phyloP scores from a whole-genome alignment of 1,140 invertebrate genomes.

The Zaprionus nigranus region DNA sequence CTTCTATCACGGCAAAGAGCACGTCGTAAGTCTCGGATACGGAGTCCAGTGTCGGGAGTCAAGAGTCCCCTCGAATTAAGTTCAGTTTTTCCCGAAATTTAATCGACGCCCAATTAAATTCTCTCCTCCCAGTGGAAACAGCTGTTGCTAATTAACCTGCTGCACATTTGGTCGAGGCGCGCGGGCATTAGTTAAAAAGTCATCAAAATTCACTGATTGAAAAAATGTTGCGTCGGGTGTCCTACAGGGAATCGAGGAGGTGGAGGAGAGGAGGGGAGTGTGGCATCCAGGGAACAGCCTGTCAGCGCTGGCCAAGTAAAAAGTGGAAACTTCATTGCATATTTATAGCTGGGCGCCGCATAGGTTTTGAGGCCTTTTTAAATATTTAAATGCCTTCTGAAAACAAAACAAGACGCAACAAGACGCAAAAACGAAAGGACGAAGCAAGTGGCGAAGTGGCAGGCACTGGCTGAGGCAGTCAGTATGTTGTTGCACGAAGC shows the following conservation, averaged over 20 bases:
- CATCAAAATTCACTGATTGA: conserved; percentile 65
- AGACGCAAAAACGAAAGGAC: conserved; percentile 21
- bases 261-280: too few relatives aligned
- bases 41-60: neutral
- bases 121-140: conserved; percentile 23
- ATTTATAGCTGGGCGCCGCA: conserved; percentile 60
- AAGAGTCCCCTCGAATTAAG: neutral
- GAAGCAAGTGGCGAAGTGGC: conserved; percentile 5
- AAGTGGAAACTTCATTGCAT: conserved; percentile 68
- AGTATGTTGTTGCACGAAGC: conserved; percentile 42
- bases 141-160: conserved; percentile 75
- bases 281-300: conserved; percentile 3
- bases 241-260: neutral
- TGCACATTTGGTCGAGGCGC: conserved; percentile 48
- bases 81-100: conserved; percentile 10
- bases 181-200: conserved; percentile 68
- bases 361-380: conserved; percentile 62
- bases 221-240: conserved; percentile 31
- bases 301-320: conserved; percentile 34
- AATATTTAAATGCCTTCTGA: conserved; percentile 74
- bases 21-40: neutral
- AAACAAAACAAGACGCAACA: conserved; percentile 44
- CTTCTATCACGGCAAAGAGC: conserved; percentile 9
- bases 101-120: conserved; percentile 56
- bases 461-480: neutral